Conservation (phyloP, 1,140 invertebrate genomes). For the Chelonus insularis region DNA sequence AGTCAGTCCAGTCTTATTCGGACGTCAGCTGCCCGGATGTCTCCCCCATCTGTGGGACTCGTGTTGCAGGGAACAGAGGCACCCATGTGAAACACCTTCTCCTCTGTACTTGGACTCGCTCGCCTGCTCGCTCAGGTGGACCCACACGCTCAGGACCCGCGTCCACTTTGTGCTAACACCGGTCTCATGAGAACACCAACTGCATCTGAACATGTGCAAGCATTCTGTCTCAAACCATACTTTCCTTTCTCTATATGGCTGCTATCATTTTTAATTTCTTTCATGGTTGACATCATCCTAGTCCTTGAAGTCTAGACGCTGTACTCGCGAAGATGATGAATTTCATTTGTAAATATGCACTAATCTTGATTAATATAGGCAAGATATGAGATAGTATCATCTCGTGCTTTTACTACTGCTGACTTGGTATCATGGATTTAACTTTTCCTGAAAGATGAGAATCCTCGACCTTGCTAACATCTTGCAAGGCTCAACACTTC, state of each 20-base stretch:
- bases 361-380: no score
- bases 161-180: not conserved
- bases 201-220: conserved; percentile 5
- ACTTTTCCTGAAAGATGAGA: conserved; percentile 31
- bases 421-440: no score
- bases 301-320: no score
- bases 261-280: no score
- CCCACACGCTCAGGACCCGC: conserved; percentile 13
- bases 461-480: conserved; percentile 26
- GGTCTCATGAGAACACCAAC: conserved; percentile 1
- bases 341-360: no score
- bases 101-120: conserved; percentile 1
- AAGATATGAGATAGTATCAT: no score
- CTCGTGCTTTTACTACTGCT: no score
- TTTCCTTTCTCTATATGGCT: no score
- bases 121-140: conserved; percentile 20
- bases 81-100: conserved; percentile 61
- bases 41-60: conserved; percentile 43
- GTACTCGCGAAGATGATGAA: no score
- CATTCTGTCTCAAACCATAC: not conserved
- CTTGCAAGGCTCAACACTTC: conserved; percentile 1
- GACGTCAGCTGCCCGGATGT: conserved; percentile 62
- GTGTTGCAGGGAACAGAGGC: conserved; percentile 38
- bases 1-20: conserved; percentile 59
- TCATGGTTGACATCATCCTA: no score